Conservation (phyloP, 2,113 vertebrate genomes). For the Pelobates fuscus region DNA sequence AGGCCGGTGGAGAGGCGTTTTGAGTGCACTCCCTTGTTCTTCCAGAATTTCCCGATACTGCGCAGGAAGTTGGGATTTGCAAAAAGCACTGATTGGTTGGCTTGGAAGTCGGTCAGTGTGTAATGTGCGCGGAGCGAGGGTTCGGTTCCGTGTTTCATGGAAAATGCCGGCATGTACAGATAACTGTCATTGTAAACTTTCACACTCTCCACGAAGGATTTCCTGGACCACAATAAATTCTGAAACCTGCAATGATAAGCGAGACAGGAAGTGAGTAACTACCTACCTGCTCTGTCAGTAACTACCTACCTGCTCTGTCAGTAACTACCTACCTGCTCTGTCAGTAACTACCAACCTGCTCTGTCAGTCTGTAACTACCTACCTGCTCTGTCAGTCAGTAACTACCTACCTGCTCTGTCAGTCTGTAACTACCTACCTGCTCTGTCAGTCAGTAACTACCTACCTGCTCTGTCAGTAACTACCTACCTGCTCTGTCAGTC, state of each 20-base stretch:
- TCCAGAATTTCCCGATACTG: conserved; percentile 91
- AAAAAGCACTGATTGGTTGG: conserved; percentile 89
- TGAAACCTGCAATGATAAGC: conserved; percentile 79
- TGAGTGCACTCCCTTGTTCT: conserved; percentile 82
- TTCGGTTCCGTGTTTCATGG: conserved; percentile 87
- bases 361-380: no score
- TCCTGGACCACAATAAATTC: conserved; percentile 92
- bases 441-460: no score
- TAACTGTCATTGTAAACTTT: conserved; percentile 89
- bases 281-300: no score
- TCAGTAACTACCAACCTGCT: no score
- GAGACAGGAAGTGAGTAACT: no score
- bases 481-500: no score
- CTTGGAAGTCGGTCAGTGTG: conserved; percentile 79
- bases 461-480: no score
- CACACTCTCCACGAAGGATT: conserved; percentile 87
- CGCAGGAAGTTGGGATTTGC: conserved; percentile 92
- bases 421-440: no score
- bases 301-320: no score
- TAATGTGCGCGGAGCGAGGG: conserved; percentile 86
- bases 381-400: no score
- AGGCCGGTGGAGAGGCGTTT: conserved; percentile 91
- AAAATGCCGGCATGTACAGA: conserved; percentile 97
- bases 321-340: no score
- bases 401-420: no score